A percentile compares a stretch with the other conserved stretches of the same genome.
phyloP scores from a whole-genome alignment of 1,140 invertebrate genomes.

The Oreohelix idahoensis region DNA sequence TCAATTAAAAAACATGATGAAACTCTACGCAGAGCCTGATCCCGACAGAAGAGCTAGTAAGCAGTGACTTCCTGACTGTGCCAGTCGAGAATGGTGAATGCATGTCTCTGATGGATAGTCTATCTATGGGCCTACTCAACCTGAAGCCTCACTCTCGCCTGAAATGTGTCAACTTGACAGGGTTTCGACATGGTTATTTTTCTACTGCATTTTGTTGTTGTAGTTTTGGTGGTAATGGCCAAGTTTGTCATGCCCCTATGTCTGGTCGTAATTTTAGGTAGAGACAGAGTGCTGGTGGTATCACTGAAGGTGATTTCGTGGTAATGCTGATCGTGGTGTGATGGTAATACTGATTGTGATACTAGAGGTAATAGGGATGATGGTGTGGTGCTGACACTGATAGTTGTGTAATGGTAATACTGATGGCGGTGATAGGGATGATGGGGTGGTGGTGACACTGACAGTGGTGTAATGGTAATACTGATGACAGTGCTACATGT shows the following conservation, averaged over 20 bases:
- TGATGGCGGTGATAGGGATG: background rate
- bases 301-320: no score
- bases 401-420: background rate
- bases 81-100: conserved; percentile 53
- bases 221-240: no score
- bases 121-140: conserved; percentile 63
- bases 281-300: no score
- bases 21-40: conserved; percentile 50
- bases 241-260: no score
- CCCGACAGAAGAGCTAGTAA: conserved; percentile 58
- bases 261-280: no score
- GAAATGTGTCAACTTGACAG: conserved; percentile 58
- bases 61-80: conserved; percentile 58
- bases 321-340: background rate
- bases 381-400: background rate
- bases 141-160: conserved; percentile 56
- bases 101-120: conserved; percentile 61
- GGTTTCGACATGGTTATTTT: conserved; percentile 59
- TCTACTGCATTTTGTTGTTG: no score
- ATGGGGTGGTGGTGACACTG: background rate
- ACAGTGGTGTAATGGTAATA: background rate
- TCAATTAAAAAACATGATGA: no score
- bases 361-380: background rate
- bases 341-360: background rate
- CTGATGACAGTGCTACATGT: background rate